phyloP scores from a whole-genome alignment of 2,113 vertebrate species.

The Andinoacara biseriatus region DNA sequence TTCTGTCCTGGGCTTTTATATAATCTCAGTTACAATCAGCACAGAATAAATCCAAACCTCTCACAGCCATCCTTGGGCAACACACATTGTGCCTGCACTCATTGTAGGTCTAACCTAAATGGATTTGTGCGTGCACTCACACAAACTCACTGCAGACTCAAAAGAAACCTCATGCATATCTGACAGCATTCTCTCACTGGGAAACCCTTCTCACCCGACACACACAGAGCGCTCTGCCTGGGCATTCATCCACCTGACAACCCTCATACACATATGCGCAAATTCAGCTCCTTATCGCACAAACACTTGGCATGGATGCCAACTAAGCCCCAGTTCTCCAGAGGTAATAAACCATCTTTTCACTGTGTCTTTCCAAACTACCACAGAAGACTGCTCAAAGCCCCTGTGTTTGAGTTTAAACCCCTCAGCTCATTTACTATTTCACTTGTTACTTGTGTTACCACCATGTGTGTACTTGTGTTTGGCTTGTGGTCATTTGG shows the following conservation, averaged over 20 bases:
- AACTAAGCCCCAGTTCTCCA: constrained; percentile 69
- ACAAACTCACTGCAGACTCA: neutral
- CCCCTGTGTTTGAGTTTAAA: constrained; percentile 52
- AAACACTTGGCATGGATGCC: constrained; percentile 59
- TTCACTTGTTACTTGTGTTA: constrained; percentile 39
- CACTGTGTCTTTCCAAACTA: constrained; percentile 58
- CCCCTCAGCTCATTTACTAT: constrained; percentile 63
- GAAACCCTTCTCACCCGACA: neutral
- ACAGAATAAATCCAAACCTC: neutral
- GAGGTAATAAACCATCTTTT: constrained; percentile 77
- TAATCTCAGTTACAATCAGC: constrained; percentile 4
- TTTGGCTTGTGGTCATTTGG: neutral
- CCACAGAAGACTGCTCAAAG: constrained; percentile 54
- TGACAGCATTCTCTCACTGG: constrained; percentile 15
- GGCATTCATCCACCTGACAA: constrained; percentile 54
- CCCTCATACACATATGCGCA: constrained; percentile 19
- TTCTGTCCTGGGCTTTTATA: neutral
- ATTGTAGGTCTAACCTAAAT: neutral
- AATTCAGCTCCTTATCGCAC: constrained; percentile 38
- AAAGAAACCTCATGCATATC: constrained; percentile 14
- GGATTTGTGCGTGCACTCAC: neutral
- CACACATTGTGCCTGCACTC: neutral
- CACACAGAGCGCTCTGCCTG: constrained; percentile 12
- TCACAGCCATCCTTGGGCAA: neutral
- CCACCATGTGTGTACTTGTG: neutral